Evolutionary conservation across 2,113 vertebrate genomes (phyloP).

Genomic region (Promerops cafer): DNA sequence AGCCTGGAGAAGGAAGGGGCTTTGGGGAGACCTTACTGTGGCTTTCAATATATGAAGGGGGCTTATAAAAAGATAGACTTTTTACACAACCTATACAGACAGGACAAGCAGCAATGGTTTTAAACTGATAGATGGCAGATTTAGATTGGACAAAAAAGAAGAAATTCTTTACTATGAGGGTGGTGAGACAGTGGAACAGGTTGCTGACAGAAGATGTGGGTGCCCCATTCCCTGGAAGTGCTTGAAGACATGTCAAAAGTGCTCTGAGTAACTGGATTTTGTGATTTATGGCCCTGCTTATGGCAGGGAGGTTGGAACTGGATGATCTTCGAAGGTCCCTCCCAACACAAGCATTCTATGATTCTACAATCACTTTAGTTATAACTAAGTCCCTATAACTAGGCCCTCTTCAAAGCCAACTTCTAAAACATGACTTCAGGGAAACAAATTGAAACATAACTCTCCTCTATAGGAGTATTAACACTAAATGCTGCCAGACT

Average conservation of each 20-base stretch:
- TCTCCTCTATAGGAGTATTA: not conserved
- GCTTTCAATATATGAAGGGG: not conserved
- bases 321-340: not conserved
- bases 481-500: not conserved
- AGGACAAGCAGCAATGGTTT: not conserved
- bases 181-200: not conserved
- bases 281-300: not conserved
- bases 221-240: not conserved
- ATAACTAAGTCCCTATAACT: not conserved
- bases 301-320: not conserved
- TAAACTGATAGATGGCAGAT: not conserved
- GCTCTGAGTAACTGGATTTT: not conserved
- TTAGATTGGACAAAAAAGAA: not conserved
- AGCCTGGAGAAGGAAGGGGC: not conserved
- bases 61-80: not conserved
- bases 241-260: not conserved
- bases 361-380: not conserved
- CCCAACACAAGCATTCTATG: not conserved
- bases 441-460: not conserved
- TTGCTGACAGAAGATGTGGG: not conserved
- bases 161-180: not conserved
- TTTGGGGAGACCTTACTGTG: accelerated
- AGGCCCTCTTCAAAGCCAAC: not conserved
- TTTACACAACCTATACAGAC: not conserved
- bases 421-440: not conserved